Percentiles rank a stretch among this genome's conserved stretches.
Conservation (phyloP, 2,113 vertebrate species). For the Grammomys dolichurus region DNA sequence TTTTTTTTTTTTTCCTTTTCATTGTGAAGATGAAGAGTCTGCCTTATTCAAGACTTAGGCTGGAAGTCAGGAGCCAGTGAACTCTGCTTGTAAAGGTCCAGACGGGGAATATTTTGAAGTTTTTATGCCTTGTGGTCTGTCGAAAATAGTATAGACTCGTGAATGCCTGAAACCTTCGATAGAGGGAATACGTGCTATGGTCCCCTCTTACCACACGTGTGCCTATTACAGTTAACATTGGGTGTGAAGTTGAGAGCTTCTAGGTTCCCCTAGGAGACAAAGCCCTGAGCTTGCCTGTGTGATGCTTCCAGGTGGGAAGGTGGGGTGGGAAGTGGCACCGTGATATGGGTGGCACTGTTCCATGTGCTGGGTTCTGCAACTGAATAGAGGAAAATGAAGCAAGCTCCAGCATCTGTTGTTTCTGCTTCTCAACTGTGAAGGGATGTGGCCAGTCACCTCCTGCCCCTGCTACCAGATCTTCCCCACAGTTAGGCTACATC, state of each 20-base stretch:
- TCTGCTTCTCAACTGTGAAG: not conserved
- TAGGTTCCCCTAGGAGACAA: not conserved
- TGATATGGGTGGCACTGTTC: not conserved
- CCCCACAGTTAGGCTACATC: not conserved
- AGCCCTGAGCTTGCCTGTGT: not conserved
- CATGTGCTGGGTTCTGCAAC: not conserved
- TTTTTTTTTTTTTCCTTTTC: not conserved
- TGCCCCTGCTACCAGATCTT: not conserved
- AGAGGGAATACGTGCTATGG: not conserved
- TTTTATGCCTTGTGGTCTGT: not conserved
- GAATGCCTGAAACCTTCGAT: not conserved
- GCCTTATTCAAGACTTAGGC: conserved; percentile 68
- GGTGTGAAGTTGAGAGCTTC: not conserved
- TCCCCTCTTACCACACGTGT: not conserved
- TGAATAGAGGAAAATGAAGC: not conserved
- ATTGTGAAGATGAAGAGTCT: conserved; percentile 48
- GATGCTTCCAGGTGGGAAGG: too few relatives aligned
- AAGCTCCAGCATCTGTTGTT: too few relatives aligned
- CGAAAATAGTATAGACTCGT: not conserved
- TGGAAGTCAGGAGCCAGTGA: not conserved
- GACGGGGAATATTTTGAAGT: conserved; percentile 38
- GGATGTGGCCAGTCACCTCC: not conserved
- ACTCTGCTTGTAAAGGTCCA: conserved; percentile 46
- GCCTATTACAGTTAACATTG: not conserved
- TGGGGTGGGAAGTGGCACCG: not conserved